Base-by-base conservation (phyloP, 2,888 invertebrate species). In the Nomada ferruginata region DNA sequence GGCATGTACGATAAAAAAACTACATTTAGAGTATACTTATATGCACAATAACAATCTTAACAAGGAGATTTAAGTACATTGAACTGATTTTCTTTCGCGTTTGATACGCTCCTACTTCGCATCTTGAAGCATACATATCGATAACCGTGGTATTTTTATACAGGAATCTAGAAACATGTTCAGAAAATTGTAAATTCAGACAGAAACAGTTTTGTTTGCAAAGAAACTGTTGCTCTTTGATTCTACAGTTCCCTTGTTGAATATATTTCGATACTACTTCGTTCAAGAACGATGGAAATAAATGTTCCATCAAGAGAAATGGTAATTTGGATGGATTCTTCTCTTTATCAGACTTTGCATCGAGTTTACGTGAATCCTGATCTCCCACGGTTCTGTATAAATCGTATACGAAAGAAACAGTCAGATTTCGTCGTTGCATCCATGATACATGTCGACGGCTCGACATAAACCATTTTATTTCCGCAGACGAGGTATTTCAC, bases 21-120 rank as follows among this genome's bases (percentile, higher is more conserved):
- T 84, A 80, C 61, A 52, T 61, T 79, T 79, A 77, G 72, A 29
- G 55, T 75, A 72, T 63, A 78, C 76, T 76, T 76, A 86, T 81
- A 70, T 65, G 66, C 61, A 75, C 72, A 60, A 73, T 77, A 83
- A 85, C 84, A 81, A 63, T 71, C 82, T 82, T 76, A 87, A 86
- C 73, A 82, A 76, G 81, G 72, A 61, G 74, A 80, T 85, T 86
- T 79, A 85, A 87, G 87, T 86, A 86, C 86, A 44, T 75, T 59
- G 44, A 66, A 50, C 44, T 47, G 64, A 50, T 26, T 63, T 44
- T 53, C 69, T 4, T 59, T 42, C 44, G 55, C 20, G 18, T 57
- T 55, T 18, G 18, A 63, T 18, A 23, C 36, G 18, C 13, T 15
- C n/a, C 47, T 13, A 3, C 15, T 47, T 47, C 15, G 36, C 36